Percentiles rank a stretch among this genome's conserved stretches.
Evolutionary conservation across 2,113 vertebrate genomes (phyloP).

Genomic region (Dryoscopus gambensis): DNA sequence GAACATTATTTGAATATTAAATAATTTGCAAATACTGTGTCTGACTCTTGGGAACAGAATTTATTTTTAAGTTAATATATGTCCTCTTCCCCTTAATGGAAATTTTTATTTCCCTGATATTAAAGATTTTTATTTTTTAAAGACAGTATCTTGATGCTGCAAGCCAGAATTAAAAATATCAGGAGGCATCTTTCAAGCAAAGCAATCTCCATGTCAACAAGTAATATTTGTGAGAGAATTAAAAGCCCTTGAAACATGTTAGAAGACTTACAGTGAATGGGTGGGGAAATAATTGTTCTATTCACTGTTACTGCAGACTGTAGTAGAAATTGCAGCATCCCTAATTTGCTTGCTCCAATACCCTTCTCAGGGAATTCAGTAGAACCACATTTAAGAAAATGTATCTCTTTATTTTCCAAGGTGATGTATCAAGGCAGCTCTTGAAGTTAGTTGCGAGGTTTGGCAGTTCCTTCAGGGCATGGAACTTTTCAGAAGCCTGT

Average conservation of each 20-base stretch:
- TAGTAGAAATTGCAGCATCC: background rate
- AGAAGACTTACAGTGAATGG: background rate
- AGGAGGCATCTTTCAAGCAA: background rate
- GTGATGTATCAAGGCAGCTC: background rate
- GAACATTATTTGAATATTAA: background rate
- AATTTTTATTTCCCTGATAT: background rate
- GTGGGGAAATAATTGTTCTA: background rate
- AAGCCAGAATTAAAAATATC: background rate
- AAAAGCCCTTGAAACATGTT: background rate
- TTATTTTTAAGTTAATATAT: background rate
- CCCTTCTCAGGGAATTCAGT: background rate
- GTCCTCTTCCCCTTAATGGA: background rate
- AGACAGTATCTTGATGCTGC: background rate
- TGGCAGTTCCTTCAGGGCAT: background rate
- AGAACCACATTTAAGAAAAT: background rate
- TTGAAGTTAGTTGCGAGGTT: background rate
- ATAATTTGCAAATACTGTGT: background rate
- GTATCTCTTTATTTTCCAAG: background rate
- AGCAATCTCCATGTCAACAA: background rate
- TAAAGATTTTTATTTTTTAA: background rate
- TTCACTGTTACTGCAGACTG: background rate
- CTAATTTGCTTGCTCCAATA: background rate
- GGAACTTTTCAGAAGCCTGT: background rate
- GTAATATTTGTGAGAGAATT: background rate
- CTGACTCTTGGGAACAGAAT: background rate